Base-by-base conservation (phyloP, 2,888 invertebrate species). In the Tetanocera ferruginea region DNA sequence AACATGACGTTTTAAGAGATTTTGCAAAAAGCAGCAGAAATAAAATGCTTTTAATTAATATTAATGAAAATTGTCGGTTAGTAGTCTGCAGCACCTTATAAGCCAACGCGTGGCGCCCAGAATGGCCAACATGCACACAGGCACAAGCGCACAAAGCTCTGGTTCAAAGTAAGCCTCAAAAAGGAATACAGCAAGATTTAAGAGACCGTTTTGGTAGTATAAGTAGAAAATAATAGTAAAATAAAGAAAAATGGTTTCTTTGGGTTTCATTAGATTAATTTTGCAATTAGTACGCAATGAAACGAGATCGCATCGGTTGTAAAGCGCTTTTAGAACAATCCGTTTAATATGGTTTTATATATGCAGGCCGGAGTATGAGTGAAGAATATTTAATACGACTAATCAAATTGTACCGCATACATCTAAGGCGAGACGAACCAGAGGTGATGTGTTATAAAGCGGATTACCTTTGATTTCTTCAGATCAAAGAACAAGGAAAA, bases 21-120 rank as follows among this genome's bases (percentile, higher is more conserved):
- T 25, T 17, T 17, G 6, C 19, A 25, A 25, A 17, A 25, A 62
- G 25, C 23, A 62, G 9, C 23, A 62, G 9, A 31, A 25, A 31
- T 23, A 62, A 62, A 62, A 25, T 31, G 25, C 77, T 78, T 80
- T 80, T 79, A 77, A 80, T 80, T 79, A 80, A 80, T 79, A 80
- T 80, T 80, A 80, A 80, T 80, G 77, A 76, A 78, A 80, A 80
- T 72, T 69, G 31, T 19, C 19, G 31, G 23, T 31, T 55, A 37
- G 25, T 19, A 25, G 34, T 57, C 72, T 43, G 37, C 25, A 19
- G 72, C 60, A 37, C 72, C 72, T 60, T 72, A 60, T 72, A 72
- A 31, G 71, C 1, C 2, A 19, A 31, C 25, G 62, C 37, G 60
- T 72, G 72, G 72, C 72, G 72, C 72, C 72, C 72, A 28, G 57